These are phyloP conservation scores for Tachina lurida DNA, from an alignment of 2,888 invertebrate species.

Conservation along the genomic window DNA sequence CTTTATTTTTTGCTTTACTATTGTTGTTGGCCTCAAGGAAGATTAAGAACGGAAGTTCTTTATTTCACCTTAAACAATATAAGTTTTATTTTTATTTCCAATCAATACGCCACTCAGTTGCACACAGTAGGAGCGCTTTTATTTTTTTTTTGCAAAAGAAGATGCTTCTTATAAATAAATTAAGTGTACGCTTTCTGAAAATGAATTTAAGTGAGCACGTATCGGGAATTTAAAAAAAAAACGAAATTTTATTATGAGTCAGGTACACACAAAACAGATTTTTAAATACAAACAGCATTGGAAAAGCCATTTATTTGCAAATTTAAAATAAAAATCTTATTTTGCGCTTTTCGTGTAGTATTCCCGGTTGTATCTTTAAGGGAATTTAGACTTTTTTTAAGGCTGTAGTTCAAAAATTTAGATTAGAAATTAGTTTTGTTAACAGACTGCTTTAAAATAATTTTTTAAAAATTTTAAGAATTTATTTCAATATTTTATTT, in stretches of 20 bases:
- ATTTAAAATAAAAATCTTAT: no score
- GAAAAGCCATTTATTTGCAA: background rate
- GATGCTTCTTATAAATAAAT: background rate
- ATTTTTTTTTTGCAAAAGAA: background rate
- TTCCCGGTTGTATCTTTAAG: no score
- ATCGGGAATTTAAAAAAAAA: background rate
- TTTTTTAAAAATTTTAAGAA: no score
- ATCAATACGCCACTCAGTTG: constrained; percentile 1
- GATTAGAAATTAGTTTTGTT: no score
- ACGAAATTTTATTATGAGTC: background rate
- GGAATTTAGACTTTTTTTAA: no score
- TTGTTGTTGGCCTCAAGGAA: constrained; percentile 1
- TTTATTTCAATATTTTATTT: no score
- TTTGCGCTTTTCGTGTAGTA: no score
- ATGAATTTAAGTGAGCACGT: background rate
- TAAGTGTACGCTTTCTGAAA: background rate
- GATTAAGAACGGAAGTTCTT: constrained; percentile 22
- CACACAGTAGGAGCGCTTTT: background rate
- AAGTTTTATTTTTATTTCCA: constrained; percentile 67
- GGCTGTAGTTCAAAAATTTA: no score
- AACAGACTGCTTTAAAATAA: no score
- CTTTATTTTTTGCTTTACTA: background rate
- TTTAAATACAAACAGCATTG: background rate
- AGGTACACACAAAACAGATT: background rate
- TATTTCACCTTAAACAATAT: constrained; percentile 62